Conservation (phyloP, 2,888 invertebrate species). For the Seira sanloemensis region DNA sequence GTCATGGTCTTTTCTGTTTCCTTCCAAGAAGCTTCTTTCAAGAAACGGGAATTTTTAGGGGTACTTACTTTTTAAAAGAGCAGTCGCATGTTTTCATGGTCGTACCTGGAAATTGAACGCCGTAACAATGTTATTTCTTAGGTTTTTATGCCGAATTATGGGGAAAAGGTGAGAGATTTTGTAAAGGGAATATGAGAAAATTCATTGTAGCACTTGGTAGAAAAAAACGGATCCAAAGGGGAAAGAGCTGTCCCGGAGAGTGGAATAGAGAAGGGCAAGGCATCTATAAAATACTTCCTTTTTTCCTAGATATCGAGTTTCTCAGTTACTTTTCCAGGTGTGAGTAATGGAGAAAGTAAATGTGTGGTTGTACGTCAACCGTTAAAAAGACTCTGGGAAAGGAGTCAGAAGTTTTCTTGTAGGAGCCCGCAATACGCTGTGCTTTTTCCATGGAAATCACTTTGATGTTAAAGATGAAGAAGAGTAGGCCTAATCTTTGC, state of each 20-base stretch:
- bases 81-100: neutral
- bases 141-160: neutral
- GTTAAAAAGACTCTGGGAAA: constrained; percentile 30
- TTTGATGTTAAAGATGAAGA: no score
- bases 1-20: constrained; percentile 30
- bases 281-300: constrained; percentile 21
- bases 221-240: neutral
- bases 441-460: no score
- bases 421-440: no score
- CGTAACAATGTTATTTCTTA: constrained; percentile 40
- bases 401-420: no score
- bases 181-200: no score
- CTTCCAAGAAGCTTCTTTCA: neutral
- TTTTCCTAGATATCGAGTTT: no score
- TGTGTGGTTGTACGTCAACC: constrained; percentile 65
- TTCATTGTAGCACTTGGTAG: neutral
- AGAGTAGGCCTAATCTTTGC: no score
- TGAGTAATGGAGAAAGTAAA: constrained; percentile 62
- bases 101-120: neutral
- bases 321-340: constrained; percentile 56
- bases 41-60: no score
- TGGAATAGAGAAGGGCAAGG: no score
- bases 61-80: no score
- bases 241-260: no score
- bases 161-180: constrained; percentile 21